These are phyloP conservation scores for Plutella xylostella DNA, from an alignment of 2,888 invertebrate genomes.

Conservation along the genomic window DNA sequence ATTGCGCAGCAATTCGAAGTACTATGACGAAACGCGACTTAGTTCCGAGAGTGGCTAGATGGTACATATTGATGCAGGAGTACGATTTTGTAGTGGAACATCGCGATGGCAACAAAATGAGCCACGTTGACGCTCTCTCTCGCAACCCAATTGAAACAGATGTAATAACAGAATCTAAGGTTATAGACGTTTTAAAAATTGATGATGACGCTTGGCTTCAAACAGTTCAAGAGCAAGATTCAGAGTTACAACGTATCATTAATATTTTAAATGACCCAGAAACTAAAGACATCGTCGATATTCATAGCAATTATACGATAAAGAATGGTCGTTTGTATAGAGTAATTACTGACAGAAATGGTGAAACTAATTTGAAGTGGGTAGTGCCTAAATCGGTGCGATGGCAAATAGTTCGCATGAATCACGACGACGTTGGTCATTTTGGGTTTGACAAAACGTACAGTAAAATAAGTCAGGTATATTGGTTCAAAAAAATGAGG, in stretches of 20 bases:
- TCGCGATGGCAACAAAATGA: slow-evolving; percentile 16
- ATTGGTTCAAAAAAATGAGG: slow-evolving; percentile 3
- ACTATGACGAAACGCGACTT: slow-evolving; percentile 20
- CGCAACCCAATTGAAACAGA: slow-evolving; percentile 11
- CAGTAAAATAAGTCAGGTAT: not conserved
- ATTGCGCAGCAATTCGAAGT: slow-evolving; percentile 21
- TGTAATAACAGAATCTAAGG: not conserved
- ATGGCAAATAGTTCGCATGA: not conserved
- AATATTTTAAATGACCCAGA: not conserved
- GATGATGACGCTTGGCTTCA: not conserved
- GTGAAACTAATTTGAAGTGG: slow-evolving; percentile 5
- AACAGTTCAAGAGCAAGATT: not conserved
- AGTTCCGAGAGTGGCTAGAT: slow-evolving; percentile 21
- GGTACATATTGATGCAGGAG: slow-evolving; percentile 21
- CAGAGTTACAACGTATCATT: not conserved
- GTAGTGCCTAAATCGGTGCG: slow-evolving; percentile 1
- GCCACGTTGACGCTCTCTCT: slow-evolving; percentile 23
- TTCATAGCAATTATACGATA: not conserved
- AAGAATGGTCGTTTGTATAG: not conserved
- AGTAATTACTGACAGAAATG: not conserved
- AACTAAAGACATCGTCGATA: not conserved
- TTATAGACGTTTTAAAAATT: not conserved
- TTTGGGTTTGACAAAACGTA: not conserved
- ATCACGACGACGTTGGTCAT: slow-evolving; percentile 1
- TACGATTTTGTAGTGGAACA: slow-evolving; percentile 23